These are phyloP conservation scores for Acanthurus tractus DNA, from an alignment of 2,797 vertebrate species.

Conservation along the genomic window DNA sequence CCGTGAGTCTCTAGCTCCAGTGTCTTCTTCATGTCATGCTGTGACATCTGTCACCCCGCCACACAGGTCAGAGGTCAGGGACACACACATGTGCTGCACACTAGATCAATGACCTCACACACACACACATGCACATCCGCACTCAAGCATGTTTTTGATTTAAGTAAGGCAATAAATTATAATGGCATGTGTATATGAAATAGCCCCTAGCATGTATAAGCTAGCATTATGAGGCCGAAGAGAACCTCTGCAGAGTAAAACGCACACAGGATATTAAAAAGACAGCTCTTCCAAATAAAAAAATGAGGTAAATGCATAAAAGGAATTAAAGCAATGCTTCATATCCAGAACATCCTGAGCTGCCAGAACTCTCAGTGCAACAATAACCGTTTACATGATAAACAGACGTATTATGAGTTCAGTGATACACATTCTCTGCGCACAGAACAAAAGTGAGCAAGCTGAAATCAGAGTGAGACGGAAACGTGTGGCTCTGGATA, in stretches of 20 bases:
- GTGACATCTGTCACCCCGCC: constrained; percentile 70
- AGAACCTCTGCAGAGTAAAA: constrained; percentile 22
- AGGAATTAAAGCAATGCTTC: constrained; percentile 34
- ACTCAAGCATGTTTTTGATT: neutral
- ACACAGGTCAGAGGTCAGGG: constrained; percentile 67
- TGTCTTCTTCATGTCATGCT: constrained; percentile 54
- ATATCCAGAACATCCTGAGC: constrained; percentile 27
- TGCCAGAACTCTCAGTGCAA: constrained; percentile 8
- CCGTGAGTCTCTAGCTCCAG: constrained; percentile 38
- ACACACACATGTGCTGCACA: constrained; percentile 34
- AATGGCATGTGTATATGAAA: constrained; percentile 39
- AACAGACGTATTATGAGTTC: constrained; percentile 18
- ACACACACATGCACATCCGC: constrained; percentile 29
- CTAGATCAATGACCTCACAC: constrained; percentile 20
- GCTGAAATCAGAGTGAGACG: neutral
- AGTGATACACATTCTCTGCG: constrained; percentile 29
- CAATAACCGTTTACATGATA: constrained; percentile 33
- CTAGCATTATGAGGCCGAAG: constrained; percentile 26
- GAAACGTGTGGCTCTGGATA: neutral
- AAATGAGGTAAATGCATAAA: neutral
- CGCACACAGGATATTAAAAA: constrained; percentile 55
- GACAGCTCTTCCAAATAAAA: constrained; percentile 13
- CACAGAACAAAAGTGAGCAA: constrained; percentile 3
- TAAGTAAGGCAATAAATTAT: constrained; percentile 2
- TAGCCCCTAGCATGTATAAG: constrained; percentile 13